Percentiles rank a stretch among this genome's conserved stretches.
phyloP scores from a whole-genome alignment of 2,113 vertebrate genomes.

The Platycercus adscitus region DNA sequence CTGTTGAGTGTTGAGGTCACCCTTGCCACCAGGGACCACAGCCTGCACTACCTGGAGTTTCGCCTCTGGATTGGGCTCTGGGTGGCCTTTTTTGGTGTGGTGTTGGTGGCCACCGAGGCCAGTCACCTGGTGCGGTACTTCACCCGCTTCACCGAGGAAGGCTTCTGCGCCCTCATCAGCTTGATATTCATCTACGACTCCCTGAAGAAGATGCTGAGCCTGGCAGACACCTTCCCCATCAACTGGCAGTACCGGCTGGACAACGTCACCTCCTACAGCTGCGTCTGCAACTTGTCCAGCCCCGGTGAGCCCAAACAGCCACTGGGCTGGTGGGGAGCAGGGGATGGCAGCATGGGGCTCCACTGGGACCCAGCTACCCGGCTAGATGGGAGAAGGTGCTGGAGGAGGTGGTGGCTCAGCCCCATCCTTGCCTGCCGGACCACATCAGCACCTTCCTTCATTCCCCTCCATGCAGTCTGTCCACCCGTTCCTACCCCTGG shows the following conservation, averaged over 20 bases:
- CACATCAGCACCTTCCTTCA: background rate
- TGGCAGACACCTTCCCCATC: slow-evolving; percentile 76
- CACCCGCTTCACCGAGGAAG: slow-evolving; percentile 83
- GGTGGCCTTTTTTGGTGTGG: slow-evolving; percentile 79
- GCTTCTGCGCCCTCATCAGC: slow-evolving; percentile 84
- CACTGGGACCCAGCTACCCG: background rate
- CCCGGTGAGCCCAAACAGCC: background rate
- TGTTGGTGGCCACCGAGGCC: slow-evolving; percentile 81
- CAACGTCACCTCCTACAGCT: slow-evolving; percentile 67
- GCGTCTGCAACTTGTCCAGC: slow-evolving; percentile 68
- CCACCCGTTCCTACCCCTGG: accelerated
- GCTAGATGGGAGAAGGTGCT: background rate
- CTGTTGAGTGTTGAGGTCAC: background rate
- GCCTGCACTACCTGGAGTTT: slow-evolving; percentile 81
- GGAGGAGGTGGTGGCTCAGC: background rate
- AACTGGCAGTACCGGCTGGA: slow-evolving; percentile 69
- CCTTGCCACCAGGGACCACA: slow-evolving; percentile 67
- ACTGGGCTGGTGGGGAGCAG: background rate
- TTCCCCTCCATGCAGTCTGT: background rate
- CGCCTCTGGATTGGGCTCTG: slow-evolving; percentile 85
- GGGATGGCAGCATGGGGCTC: background rate
- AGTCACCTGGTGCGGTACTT: slow-evolving; percentile 81
- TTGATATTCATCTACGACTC: slow-evolving; percentile 84
- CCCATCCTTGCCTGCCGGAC: background rate
- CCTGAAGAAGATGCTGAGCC: slow-evolving; percentile 79